These are phyloP conservation scores for Carposina sasakii DNA, from an alignment of 1,140 invertebrate genomes.

Conservation along the genomic window DNA sequence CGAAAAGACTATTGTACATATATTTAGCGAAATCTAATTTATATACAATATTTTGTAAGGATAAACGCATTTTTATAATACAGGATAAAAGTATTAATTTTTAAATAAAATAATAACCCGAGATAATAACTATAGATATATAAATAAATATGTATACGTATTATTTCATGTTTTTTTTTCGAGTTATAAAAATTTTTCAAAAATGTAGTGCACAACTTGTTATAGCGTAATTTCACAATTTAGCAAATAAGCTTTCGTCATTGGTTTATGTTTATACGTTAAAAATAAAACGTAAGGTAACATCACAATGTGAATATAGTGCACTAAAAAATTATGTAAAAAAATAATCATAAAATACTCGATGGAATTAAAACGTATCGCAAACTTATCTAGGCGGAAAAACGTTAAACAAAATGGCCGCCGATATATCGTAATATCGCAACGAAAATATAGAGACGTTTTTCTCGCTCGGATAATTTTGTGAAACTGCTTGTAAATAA, in stretches of 20 bases:
- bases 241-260: conserved; percentile 37
- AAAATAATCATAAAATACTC: conserved; percentile 46
- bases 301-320: conserved; percentile 56
- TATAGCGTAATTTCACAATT: conserved; percentile 46
- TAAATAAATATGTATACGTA: conserved; percentile 21
- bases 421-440: too few species aligned
- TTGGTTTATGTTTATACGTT: conserved; percentile 41
- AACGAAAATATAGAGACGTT: too few species aligned
- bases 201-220: conserved; percentile 46
- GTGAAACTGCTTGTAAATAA: conserved; percentile 56
- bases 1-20: conserved; percentile 65
- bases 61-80: conserved; percentile 51
- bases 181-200: conserved; percentile 1
- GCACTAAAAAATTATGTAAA: conserved; percentile 55
- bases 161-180: conserved; percentile 27
- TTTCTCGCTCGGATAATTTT: too few species aligned
- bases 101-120: conserved; percentile 40
- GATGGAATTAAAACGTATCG: too few species aligned
- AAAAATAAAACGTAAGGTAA: conserved; percentile 26
- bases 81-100: conserved; percentile 56
- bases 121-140: conserved; percentile 60
- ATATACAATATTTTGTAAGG: conserved; percentile 54
- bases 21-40: conserved; percentile 52
- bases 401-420: too few species aligned
- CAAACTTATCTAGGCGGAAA: too few species aligned